Evolutionary conservation across 1,140 invertebrate genomes (phyloP).

Genomic region (Sarcophaga peregrina): DNA sequence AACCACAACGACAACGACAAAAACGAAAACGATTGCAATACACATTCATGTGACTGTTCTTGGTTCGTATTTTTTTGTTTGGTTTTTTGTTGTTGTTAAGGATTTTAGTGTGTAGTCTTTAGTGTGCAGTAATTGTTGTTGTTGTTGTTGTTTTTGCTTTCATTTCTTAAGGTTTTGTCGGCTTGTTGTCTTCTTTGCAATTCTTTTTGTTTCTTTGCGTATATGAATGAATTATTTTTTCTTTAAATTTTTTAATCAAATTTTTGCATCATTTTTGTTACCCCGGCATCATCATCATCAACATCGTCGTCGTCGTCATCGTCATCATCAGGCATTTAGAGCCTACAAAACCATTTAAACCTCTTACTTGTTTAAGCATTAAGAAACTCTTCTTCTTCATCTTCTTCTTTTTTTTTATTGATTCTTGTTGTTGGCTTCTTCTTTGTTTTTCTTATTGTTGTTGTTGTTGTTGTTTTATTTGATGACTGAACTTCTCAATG

Average conservation of each 20-base stretch:
- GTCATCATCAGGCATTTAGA: slow-evolving; percentile 32
- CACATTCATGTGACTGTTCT: slow-evolving; percentile 9
- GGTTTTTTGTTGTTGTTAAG: background rate
- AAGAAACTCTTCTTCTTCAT: background rate
- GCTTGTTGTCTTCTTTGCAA: slow-evolving; percentile 18
- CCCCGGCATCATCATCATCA: slow-evolving; percentile 4
- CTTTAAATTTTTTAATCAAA: slow-evolving; percentile 37
- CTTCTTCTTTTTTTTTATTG: background rate
- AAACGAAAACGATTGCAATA: background rate
- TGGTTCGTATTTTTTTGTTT: background rate
- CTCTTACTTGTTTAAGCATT: slow-evolving; percentile 37
- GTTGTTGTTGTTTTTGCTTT: background rate
- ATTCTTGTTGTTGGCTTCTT: background rate
- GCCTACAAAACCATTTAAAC: slow-evolving; percentile 33
- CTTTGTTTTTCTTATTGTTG: background rate
- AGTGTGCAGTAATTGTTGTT: background rate
- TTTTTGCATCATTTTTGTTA: slow-evolving; percentile 29
- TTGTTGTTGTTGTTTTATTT: slow-evolving; percentile 52
- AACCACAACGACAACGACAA: background rate
- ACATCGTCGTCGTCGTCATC: slow-evolving; percentile 31
- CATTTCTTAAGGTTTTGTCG: background rate
- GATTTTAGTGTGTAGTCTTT: too few species aligned
- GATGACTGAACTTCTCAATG: slow-evolving; percentile 66
- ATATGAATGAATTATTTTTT: slow-evolving; percentile 44
- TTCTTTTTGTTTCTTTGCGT: slow-evolving; percentile 13